phyloP scores from a whole-genome alignment of 2,113 vertebrate species.

The Canis aureus region DNA sequence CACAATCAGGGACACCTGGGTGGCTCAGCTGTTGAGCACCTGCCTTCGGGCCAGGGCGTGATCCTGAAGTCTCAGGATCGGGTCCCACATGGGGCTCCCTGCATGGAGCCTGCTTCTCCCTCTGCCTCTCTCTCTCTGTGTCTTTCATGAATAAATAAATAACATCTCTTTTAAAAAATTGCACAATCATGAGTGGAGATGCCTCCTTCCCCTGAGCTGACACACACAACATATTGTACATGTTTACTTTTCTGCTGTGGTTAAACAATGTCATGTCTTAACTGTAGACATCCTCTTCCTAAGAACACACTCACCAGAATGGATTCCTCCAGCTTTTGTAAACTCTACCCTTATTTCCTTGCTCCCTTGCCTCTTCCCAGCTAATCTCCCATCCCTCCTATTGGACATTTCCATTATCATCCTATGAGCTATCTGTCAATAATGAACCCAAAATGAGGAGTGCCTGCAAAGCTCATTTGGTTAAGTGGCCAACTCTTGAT shows the following conservation, averaged over 20 bases:
- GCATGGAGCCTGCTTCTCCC: no score
- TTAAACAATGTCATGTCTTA: background rate
- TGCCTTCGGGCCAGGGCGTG: no score
- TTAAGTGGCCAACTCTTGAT: no score
- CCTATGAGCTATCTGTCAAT: background rate
- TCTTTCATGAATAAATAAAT: no score
- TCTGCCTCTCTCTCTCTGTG: no score
- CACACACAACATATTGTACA: background rate
- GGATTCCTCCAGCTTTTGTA: background rate
- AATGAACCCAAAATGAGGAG: background rate
- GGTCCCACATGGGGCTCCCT: no score
- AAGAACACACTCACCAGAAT: background rate
- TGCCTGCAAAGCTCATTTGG: no score
- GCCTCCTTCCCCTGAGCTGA: background rate
- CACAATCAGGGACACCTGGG: background rate
- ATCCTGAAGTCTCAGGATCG: no score
- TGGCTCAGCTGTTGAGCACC: no score
- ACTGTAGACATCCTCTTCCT: background rate
- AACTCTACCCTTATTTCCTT: background rate
- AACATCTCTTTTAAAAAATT: background rate
- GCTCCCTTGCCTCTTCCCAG: background rate
- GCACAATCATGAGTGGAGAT: background rate
- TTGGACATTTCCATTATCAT: background rate
- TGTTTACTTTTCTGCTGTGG: background rate
- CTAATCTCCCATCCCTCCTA: accelerated